Evolutionary conservation across 2,888 invertebrate species (phyloP).

Genomic region (Graphium colonna): DNA sequence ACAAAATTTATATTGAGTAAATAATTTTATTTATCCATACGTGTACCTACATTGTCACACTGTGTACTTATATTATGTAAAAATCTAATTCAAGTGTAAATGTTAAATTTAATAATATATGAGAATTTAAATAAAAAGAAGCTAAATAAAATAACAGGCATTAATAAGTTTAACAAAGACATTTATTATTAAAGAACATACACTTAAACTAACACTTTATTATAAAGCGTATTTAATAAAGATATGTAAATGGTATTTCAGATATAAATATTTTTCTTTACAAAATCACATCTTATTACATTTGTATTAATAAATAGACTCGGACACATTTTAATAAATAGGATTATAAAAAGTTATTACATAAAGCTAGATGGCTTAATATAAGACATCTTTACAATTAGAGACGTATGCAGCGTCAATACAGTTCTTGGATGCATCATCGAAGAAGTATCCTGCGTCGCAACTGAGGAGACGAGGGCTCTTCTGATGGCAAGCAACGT

Average conservation of each 20-base stretch:
- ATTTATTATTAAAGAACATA: neutral
- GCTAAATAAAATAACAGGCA: neutral
- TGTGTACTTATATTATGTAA: no score
- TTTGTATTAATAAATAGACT: neutral
- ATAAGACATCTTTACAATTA: slow-evolving; percentile 39
- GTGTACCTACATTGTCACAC: no score
- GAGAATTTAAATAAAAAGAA: neutral
- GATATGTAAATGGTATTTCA: neutral
- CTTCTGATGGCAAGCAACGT: slow-evolving; percentile 52
- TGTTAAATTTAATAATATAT: no score
- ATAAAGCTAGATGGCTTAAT: slow-evolving; percentile 5
- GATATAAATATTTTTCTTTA: neutral
- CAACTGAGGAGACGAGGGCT: slow-evolving; percentile 54
- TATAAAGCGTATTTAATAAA: neutral
- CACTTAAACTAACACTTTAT: neutral
- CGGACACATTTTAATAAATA: neutral
- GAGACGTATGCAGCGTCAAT: slow-evolving; percentile 35
- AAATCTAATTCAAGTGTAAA: no score
- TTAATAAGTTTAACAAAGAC: neutral
- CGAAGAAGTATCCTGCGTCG: slow-evolving; percentile 49
- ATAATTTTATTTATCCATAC: no score
- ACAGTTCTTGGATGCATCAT: slow-evolving; percentile 44
- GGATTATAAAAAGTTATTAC: neutral
- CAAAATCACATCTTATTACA: neutral
- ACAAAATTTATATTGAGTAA: no score